Conservation (phyloP, 2,113 vertebrate genomes). For the Camelus dromedarius region DNA sequence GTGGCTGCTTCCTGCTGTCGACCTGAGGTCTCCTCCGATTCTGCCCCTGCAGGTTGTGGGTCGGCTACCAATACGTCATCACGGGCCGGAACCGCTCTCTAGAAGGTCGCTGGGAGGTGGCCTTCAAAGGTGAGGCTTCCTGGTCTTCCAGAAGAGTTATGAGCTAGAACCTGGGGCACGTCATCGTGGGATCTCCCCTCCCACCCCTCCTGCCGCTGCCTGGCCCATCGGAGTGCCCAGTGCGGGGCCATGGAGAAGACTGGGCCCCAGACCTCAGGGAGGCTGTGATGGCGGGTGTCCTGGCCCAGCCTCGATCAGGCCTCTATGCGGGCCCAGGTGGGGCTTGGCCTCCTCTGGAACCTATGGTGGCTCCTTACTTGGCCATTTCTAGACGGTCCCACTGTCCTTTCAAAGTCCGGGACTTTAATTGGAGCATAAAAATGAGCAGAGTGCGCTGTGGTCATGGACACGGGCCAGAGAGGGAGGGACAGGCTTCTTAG, state of each 20-base stretch:
- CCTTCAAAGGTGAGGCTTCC: constrained; percentile 93
- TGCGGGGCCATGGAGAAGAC: not conserved
- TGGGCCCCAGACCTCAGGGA: not conserved
- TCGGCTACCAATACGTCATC: constrained; percentile 98
- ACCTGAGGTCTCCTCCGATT: not conserved
- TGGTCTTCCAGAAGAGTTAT: not conserved
- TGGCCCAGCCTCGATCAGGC: not conserved
- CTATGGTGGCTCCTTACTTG: not conserved
- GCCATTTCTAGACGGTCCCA: not conserved
- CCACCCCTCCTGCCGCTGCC: not conserved
- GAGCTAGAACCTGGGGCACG: not conserved
- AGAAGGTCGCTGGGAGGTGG: constrained; percentile 97
- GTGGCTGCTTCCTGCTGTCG: not conserved
- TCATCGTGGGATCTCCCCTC: not conserved
- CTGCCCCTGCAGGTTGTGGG: constrained; percentile 94
- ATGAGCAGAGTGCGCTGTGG: not conserved
- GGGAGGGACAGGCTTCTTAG: not conserved
- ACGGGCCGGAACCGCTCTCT: constrained; percentile 94
- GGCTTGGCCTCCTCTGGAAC: not conserved
- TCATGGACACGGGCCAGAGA: not conserved
- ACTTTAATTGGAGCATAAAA: not conserved
- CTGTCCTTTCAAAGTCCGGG: not conserved
- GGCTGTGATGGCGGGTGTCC: not conserved
- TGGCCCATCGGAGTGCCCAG: not conserved
- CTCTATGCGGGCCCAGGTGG: not conserved